Percentiles rank a stretch among this genome's conserved stretches.
Evolutionary conservation across 2,113 vertebrate genomes (phyloP).

Genomic region (Paradoxurus hermaphroditus): DNA sequence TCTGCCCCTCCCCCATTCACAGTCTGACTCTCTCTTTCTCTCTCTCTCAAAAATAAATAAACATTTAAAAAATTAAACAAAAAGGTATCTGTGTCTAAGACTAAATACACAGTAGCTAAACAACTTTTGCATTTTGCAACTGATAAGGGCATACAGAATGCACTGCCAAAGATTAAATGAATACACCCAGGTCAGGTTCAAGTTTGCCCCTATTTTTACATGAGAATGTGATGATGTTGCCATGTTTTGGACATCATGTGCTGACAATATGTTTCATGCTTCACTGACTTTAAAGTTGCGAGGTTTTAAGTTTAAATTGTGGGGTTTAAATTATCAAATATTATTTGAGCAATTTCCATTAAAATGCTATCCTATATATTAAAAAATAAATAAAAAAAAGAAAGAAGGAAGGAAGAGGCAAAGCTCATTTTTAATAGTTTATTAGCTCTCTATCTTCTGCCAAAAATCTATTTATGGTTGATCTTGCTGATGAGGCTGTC

Average conservation of each 20-base stretch:
- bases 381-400: not conserved
- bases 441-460: slow-evolving; percentile 34
- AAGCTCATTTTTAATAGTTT: slow-evolving; percentile 58
- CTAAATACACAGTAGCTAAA: not conserved
- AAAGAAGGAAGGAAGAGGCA: not conserved
- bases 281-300: slow-evolving; percentile 37
- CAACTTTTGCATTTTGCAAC: slow-evolving; percentile 29
- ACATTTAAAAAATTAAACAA: not conserved
- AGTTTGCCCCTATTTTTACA: slow-evolving; percentile 25
- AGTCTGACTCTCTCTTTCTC: too few species aligned
- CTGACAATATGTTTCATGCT: slow-evolving; percentile 14
- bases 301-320: slow-evolving; percentile 34
- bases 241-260: not conserved
- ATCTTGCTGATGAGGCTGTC: not conserved
- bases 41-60: too few species aligned
- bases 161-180: not conserved
- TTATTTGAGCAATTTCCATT: slow-evolving; percentile 45
- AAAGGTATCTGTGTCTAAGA: not conserved
- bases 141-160: slow-evolving; percentile 4
- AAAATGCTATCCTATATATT: slow-evolving; percentile 45
- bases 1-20: too few species aligned
- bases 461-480: not conserved
- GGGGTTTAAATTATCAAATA: slow-evolving; percentile 35
- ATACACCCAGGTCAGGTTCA: not conserved
- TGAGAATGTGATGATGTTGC: slow-evolving; percentile 51